phyloP scores from a whole-genome alignment of 2,888 invertebrate species.

The Cantharis flavilabris region DNA sequence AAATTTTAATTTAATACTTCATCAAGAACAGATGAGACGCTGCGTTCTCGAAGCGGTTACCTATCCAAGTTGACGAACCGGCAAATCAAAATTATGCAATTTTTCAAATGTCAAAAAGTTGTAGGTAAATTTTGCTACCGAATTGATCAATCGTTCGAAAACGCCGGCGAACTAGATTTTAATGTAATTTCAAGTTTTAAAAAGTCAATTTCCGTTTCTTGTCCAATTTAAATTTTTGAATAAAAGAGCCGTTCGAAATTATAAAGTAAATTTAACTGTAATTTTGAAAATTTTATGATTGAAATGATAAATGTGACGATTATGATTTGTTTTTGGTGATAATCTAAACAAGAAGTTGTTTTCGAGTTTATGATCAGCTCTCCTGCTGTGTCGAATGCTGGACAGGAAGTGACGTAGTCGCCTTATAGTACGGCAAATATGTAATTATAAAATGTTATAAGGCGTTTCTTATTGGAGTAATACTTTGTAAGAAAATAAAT shows the following conservation, averaged over 20 bases:
- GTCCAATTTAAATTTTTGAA: background rate
- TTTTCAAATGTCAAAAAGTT: background rate
- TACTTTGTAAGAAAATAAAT: constrained; percentile 4
- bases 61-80: too few relatives aligned
- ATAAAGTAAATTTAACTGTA: background rate
- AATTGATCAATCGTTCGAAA: background rate
- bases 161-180: background rate
- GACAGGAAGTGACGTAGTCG: constrained; percentile 37
- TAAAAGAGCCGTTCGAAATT: background rate
- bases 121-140: background rate
- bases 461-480: constrained; percentile 11
- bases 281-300: background rate
- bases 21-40: too few relatives aligned
- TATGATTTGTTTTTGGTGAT: constrained; percentile 23
- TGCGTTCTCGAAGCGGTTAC: too few relatives aligned
- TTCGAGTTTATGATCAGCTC: constrained; percentile 17
- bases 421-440: constrained; percentile 33
- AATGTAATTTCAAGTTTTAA: background rate
- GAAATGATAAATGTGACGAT: background rate
- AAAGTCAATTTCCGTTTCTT: background rate
- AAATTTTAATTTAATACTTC: too few relatives aligned
- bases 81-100: too few relatives aligned
- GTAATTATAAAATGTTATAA: constrained; percentile 27
- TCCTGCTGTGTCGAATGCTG: constrained; percentile 25
- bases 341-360: constrained; percentile 31